These are phyloP conservation scores for Chaenocephalus aceratus DNA, from an alignment of 2,113 vertebrate genomes.

Conservation along the genomic window DNA sequence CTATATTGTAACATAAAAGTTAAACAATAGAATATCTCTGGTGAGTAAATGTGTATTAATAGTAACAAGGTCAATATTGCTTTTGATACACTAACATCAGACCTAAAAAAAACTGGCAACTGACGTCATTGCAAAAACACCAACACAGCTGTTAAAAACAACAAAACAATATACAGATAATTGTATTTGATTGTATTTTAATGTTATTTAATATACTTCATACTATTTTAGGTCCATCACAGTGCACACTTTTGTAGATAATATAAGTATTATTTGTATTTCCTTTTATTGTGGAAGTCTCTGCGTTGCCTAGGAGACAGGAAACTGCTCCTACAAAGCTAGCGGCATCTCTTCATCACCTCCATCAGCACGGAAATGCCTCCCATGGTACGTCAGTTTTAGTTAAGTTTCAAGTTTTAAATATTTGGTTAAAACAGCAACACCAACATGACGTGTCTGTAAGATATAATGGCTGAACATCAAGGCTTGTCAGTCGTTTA, in stretches of 20 bases:
- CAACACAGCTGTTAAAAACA: no score
- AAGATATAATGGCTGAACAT: not conserved
- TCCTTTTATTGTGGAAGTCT: conserved; percentile 16
- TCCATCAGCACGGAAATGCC: not conserved
- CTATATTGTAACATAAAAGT: conserved; percentile 17
- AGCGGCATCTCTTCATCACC: conserved; percentile 1
- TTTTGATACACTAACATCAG: no score
- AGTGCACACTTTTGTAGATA: not conserved
- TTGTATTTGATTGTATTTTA: not conserved
- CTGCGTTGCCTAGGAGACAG: conserved; percentile 48
- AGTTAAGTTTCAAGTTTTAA: not conserved
- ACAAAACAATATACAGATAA: no score
- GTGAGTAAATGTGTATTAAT: no score
- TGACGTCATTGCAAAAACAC: no score
- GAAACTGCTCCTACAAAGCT: not conserved
- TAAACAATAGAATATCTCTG: not conserved
- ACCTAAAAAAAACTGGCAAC: no score
- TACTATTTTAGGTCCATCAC: not conserved
- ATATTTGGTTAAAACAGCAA: not conserved
- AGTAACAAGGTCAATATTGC: no score
- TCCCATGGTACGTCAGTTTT: not conserved
- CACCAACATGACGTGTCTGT: no score
- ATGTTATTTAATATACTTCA: not conserved
- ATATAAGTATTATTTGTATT: not conserved
- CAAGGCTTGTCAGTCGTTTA: no score